These are phyloP conservation scores for Squalus acanthias DNA, from an alignment of 2,797 vertebrate genomes.

Conservation along the genomic window DNA sequence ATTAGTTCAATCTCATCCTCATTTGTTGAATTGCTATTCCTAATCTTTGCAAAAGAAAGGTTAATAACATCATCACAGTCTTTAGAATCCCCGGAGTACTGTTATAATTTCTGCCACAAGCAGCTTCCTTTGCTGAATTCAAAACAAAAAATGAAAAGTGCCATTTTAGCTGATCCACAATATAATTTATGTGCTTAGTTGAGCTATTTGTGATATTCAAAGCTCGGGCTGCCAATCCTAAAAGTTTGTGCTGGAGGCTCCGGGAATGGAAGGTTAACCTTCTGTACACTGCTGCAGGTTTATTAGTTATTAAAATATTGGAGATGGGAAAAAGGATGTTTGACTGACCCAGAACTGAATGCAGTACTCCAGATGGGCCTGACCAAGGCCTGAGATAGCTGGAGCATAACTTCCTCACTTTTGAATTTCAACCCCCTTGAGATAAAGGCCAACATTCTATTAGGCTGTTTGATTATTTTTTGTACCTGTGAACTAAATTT, in stretches of 20 bases:
- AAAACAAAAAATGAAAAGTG: neutral
- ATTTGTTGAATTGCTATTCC: neutral
- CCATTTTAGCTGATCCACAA: neutral
- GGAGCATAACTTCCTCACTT: neutral
- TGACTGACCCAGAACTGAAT: neutral
- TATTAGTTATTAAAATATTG: neutral
- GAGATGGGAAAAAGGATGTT: neutral
- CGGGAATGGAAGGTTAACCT: neutral
- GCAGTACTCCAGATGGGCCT: neutral
- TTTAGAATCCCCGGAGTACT: neutral
- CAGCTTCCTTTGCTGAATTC: neutral
- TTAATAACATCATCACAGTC: neutral
- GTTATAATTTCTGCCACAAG: conserved; percentile 10
- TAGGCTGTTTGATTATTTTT: neutral
- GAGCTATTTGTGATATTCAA: conserved; percentile 1
- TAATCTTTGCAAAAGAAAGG: neutral
- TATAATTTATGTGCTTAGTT: neutral
- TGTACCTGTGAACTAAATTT: neutral
- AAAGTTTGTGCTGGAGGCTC: neutral
- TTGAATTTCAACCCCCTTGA: neutral
- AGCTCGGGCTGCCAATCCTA: neutral
- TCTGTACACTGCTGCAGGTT: neutral
- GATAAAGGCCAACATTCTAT: neutral
- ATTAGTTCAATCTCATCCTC: neutral
- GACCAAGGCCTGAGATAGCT: neutral